Evolutionary conservation across 2,113 vertebrate genomes (phyloP).

Genomic region (Epinephelus cyanopodus): DNA sequence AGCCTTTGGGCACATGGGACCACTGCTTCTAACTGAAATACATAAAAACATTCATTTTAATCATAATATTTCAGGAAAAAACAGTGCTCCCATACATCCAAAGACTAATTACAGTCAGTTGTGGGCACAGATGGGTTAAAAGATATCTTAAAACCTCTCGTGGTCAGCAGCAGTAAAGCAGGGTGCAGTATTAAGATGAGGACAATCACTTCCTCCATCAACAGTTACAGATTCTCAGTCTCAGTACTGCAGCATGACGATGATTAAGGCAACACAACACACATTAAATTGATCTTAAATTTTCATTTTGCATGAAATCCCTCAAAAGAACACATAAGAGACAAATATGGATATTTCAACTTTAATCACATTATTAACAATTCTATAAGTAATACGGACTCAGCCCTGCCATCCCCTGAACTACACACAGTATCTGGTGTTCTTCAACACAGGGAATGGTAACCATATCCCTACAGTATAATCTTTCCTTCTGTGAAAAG

Average conservation of each 20-base stretch:
- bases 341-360: conserved; percentile 35
- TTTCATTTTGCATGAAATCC: conserved; percentile 3
- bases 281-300: neutral
- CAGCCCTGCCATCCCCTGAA: conserved; percentile 38
- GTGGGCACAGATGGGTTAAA: no score
- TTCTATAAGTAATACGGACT: conserved; percentile 50
- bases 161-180: conserved; percentile 2
- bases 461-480: conserved; percentile 25
- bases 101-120: no score
- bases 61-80: no score
- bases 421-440: conserved; percentile 62
- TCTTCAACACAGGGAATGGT: conserved; percentile 59
- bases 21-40: no score
- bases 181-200: neutral
- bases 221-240: neutral
- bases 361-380: conserved; percentile 74
- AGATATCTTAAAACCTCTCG: neutral
- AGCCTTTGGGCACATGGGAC: no score
- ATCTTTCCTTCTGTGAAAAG: conserved; percentile 40
- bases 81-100: no score
- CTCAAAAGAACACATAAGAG: conserved; percentile 20
- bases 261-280: conserved; percentile 8
- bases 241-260: neutral
- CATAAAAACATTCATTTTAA: no score
- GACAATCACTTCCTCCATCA: neutral